A percentile compares a stretch with the other conserved stretches of the same genome.
Evolutionary conservation across 2,797 vertebrate species (phyloP).

Genomic region (Hylomyscus alleni): DNA sequence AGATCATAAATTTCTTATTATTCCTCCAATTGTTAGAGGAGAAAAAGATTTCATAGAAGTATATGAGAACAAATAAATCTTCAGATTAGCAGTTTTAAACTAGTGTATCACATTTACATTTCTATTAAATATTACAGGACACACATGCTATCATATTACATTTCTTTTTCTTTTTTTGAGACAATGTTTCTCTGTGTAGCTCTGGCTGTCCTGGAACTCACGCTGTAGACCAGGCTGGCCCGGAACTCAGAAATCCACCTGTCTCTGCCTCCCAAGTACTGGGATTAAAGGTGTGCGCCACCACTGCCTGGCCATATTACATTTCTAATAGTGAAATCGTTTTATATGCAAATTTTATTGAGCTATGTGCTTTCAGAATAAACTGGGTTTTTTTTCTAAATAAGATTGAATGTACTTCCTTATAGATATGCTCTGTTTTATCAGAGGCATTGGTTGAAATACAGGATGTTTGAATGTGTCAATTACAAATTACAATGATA

Average conservation of each 20-base stretch:
- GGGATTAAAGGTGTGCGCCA: too few relatives aligned
- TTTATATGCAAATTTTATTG: background rate
- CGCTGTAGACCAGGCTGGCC: too few relatives aligned
- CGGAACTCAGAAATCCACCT: too few relatives aligned
- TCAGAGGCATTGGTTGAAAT: background rate
- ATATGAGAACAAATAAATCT: background rate
- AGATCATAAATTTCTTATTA: constrained; percentile 18
- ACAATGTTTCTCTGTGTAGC: too few relatives aligned
- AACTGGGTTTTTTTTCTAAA: background rate
- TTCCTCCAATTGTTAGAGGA: background rate
- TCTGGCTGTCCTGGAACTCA: too few relatives aligned
- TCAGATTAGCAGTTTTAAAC: background rate
- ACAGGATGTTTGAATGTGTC: background rate
- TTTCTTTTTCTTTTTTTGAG: background rate
- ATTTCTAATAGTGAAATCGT: constrained; percentile 9
- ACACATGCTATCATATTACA: background rate
- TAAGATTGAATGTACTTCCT: background rate
- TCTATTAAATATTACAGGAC: background rate
- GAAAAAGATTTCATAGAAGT: constrained; percentile 20
- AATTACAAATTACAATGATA: background rate
- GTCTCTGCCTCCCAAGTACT: too few relatives aligned
- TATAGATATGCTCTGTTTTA: background rate
- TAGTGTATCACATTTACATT: constrained; percentile 1
- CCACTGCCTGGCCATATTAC: background rate
- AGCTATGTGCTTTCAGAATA: background rate